Base-by-base conservation (phyloP, 2,888 invertebrate genomes). In the Electrophaes corylata region DNA sequence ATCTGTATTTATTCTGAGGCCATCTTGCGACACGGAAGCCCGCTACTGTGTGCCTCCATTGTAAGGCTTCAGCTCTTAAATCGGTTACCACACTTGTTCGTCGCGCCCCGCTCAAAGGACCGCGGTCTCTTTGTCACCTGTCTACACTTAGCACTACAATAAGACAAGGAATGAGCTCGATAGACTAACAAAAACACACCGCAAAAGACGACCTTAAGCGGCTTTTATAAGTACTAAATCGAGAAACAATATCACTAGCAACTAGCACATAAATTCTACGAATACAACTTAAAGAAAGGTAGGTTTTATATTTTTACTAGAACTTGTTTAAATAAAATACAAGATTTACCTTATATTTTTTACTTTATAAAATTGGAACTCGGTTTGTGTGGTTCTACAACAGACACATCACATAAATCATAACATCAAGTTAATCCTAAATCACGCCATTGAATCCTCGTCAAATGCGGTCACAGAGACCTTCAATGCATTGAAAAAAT, bases 1-100 rank as follows among this genome's bases (percentile, higher is more conserved):
- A 48, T 55, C 66, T 62, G 46, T 55, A 61, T 65, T 49, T 67
- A 64, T 75, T 78, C 65, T 35, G 71, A 79, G 66, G 63, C 64
- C 75, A 73, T 66, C 52, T 53, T 54, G 71, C 67, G 76, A 82
- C 82, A 83, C 89, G 86, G 88, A 89, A 88, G 89, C 87, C 83
- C 66, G 89, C 91, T 90, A 90, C 90, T 86, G 91, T 90, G 82
- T 76, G 79, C 79, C 69, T 79, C 78, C 76, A 83, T 87, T 88
- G 86, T 88, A 39, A 44, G 43, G 39, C 31, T 57, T 43, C 46
- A 55, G 54, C 69, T 73, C 69, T 67, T 72, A 79, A 80, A 84
- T 86, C 82, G 81, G 82, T 82, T 83, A 81, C 78, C 84, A 86
- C 84, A 85, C 75, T 80, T 66, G 77, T 88, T 85, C 68, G 85